Percentiles rank a stretch among this genome's conserved stretches.
Conservation (phyloP, 1,140 invertebrate species). For the Amyelois transitella region DNA sequence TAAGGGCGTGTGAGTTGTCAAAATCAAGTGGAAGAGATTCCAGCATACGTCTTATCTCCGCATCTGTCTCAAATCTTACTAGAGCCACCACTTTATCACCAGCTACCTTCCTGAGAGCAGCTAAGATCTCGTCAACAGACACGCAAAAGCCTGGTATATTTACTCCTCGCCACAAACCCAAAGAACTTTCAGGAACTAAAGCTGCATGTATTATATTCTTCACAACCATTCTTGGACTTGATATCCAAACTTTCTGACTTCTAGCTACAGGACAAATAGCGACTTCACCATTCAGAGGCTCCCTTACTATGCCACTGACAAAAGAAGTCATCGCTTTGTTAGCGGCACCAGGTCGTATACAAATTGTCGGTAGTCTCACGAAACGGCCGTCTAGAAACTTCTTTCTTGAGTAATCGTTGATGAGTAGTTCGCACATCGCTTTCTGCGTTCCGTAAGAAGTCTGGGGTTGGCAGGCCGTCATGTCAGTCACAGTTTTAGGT, state of each 20-base stretch:
- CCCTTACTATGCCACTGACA: constrained; percentile 50
- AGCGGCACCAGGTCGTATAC: constrained; percentile 38
- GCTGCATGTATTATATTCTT: constrained; percentile 41
- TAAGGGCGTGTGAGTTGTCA: constrained; percentile 32
- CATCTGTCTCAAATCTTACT: constrained; percentile 35
- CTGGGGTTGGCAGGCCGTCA: constrained; percentile 38
- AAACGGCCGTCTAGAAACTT: constrained; percentile 42
- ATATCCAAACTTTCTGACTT: constrained; percentile 38
- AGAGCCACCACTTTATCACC: constrained; percentile 25
- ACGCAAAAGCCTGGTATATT: constrained; percentile 45
- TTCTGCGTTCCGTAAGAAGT: constrained; percentile 55
- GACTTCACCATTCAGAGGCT: constrained; percentile 40
- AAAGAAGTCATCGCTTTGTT: constrained; percentile 57
- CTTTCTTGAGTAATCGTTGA: constrained; percentile 49
- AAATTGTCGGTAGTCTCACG: constrained; percentile 51
- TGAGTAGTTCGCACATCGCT: constrained; percentile 52
- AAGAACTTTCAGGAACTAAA: constrained; percentile 12
- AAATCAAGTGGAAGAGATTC: constrained; percentile 36
- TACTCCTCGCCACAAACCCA: constrained; percentile 36
- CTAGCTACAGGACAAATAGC: constrained; percentile 36
- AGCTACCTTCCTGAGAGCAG: constrained; percentile 32
- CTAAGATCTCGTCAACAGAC: constrained; percentile 34
- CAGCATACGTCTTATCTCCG: constrained; percentile 31
- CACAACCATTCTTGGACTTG: constrained; percentile 38
- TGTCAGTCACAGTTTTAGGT: constrained; percentile 35